phyloP scores from a whole-genome alignment of 2,797 vertebrate species.

The Lates japonicus region DNA sequence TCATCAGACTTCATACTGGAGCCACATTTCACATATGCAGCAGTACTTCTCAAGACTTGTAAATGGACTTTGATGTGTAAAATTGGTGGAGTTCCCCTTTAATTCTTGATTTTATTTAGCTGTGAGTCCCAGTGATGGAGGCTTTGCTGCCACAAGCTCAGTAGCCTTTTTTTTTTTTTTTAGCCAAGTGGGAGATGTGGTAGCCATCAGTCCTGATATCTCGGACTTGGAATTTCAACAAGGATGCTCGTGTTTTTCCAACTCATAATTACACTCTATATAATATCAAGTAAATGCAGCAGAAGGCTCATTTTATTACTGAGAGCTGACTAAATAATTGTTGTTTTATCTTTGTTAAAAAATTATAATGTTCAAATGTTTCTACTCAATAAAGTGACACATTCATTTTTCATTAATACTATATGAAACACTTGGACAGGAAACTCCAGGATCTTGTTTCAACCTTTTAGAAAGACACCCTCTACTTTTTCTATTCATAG shows the following conservation, averaged over 20 bases:
- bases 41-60: background rate
- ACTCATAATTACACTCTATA: background rate
- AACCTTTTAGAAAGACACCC: background rate
- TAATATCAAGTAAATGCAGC: background rate
- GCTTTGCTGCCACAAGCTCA: background rate
- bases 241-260: background rate
- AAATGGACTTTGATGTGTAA: conserved; percentile 21
- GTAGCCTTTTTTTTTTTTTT: background rate
- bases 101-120: conserved; percentile 1
- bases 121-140: background rate
- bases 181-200: background rate
- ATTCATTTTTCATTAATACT: background rate
- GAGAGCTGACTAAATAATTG: background rate
- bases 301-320: too few relatives aligned
- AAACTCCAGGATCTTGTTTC: background rate
- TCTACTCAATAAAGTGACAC: accelerated
- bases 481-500: background rate
- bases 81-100: conserved; percentile 5
- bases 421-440: background rate
- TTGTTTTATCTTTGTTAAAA: background rate
- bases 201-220: background rate
- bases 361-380: background rate
- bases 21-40: background rate
- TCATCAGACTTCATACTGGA: background rate
- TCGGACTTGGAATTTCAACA: background rate